Evolutionary conservation across 2,797 vertebrate genomes (phyloP).

Genomic region (Heterohyrax brucei): DNA sequence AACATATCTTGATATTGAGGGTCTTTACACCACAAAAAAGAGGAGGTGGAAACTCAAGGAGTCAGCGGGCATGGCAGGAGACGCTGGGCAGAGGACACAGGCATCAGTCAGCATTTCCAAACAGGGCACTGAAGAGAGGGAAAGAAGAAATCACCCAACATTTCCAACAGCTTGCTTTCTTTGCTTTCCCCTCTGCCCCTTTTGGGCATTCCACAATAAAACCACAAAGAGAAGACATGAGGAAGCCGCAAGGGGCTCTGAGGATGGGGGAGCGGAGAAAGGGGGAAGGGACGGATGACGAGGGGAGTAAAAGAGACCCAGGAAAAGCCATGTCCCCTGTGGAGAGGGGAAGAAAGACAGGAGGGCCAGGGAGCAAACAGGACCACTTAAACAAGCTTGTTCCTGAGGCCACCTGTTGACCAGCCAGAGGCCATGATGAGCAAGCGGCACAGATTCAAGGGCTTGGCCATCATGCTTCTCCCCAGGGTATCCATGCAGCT

Average conservation of each 20-base stretch:
- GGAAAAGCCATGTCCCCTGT: fast-evolving
- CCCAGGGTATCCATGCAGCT: neutral
- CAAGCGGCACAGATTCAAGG: neutral
- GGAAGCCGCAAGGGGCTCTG: neutral
- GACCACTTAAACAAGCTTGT: neutral
- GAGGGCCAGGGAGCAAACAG: neutral
- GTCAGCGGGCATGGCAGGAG: neutral
- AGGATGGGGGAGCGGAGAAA: too few species aligned
- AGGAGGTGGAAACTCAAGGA: neutral
- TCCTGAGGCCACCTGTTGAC: slow-evolving; percentile 2
- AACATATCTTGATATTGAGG: neutral
- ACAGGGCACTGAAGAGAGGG: neutral
- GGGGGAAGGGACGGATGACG: neutral
- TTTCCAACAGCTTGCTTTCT: slow-evolving; percentile 1
- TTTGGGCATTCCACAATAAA: neutral
- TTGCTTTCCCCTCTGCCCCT: neutral
- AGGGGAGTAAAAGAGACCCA: neutral
- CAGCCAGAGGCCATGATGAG: neutral
- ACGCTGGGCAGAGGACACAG: neutral
- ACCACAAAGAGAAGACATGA: neutral
- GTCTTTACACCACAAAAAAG: neutral
- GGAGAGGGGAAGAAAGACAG: neutral
- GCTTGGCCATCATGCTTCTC: neutral
- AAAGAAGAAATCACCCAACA: neutral
- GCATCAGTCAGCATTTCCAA: neutral